Evolutionary conservation across 2,888 invertebrate genomes (phyloP).

Genomic region (Chrysolina americana): DNA sequence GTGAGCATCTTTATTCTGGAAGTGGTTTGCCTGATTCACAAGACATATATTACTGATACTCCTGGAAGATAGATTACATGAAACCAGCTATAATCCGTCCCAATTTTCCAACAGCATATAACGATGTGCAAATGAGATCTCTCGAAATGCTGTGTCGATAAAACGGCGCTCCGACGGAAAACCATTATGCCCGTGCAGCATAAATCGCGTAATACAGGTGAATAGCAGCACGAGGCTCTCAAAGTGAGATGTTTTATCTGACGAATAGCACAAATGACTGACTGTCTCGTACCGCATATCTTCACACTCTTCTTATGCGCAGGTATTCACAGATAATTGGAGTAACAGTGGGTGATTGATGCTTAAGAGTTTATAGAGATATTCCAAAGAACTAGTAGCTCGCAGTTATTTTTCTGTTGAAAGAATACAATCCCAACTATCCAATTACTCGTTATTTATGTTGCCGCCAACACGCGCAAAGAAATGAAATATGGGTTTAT

Average conservation of each 20-base stretch:
- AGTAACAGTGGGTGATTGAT: constrained; percentile 42
- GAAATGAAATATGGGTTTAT: constrained; percentile 29
- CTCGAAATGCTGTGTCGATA: neutral
- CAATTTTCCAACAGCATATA: too few species aligned
- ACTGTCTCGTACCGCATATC: constrained; percentile 40
- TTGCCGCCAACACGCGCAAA: constrained; percentile 26
- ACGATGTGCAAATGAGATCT: too few species aligned
- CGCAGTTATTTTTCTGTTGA: constrained; percentile 37
- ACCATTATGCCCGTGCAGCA: neutral
- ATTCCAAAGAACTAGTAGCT: constrained; percentile 36
- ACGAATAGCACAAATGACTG: constrained; percentile 40
- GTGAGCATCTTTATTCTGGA: too few species aligned
- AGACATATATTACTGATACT: too few species aligned
- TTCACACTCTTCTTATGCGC: constrained; percentile 44
- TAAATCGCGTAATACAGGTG: constrained; percentile 21
- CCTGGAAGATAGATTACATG: too few species aligned
- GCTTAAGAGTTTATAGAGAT: constrained; percentile 33
- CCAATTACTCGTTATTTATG: constrained; percentile 40
- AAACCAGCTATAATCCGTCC: too few species aligned
- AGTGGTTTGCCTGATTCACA: too few species aligned
- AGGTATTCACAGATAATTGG: constrained; percentile 45
- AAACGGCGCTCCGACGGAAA: neutral
- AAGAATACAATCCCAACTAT: constrained; percentile 38
- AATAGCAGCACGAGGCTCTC: constrained; percentile 21
- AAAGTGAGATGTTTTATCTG: constrained; percentile 36